Percentiles rank a stretch among this genome's conserved stretches.
These are phyloP conservation scores for Drosophila austrosaltans DNA, from an alignment of 2,888 invertebrate species.

Conservation along the genomic window DNA sequence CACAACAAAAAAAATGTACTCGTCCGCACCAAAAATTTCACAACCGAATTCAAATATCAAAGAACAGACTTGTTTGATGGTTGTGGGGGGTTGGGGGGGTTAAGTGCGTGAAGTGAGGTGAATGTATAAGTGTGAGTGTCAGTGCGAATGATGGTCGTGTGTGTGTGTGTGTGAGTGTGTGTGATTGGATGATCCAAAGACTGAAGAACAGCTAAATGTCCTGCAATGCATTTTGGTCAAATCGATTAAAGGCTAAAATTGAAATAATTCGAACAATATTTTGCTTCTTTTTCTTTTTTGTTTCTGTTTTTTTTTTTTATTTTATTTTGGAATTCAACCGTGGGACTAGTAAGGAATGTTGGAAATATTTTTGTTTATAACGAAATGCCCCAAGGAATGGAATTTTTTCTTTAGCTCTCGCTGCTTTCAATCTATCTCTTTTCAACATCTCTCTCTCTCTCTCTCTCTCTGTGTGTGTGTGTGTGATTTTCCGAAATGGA, in stretches of 20 bases:
- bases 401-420: neutral
- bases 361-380: constrained; percentile 19
- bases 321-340: constrained; percentile 11
- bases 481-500: constrained; percentile 20
- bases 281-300: neutral
- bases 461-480: neutral
- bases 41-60: constrained; percentile 21
- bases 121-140: neutral
- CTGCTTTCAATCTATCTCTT: neutral
- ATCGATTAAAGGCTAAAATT: constrained; percentile 3
- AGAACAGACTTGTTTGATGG: constrained; percentile 13
- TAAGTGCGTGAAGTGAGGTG: neutral
- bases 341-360: constrained; percentile 15
- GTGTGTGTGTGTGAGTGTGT: neutral
- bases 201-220: neutral
- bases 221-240: constrained; percentile 3
- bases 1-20: neutral
- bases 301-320: neutral
- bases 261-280: constrained; percentile 8
- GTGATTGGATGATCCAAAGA: neutral
- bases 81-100: neutral
- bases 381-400: constrained; percentile 15
- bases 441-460: neutral
- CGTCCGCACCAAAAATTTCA: constrained; percentile 3
- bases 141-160: neutral